Conservation (phyloP, 2,113 vertebrate species). For the Cebidichthys violaceus region DNA sequence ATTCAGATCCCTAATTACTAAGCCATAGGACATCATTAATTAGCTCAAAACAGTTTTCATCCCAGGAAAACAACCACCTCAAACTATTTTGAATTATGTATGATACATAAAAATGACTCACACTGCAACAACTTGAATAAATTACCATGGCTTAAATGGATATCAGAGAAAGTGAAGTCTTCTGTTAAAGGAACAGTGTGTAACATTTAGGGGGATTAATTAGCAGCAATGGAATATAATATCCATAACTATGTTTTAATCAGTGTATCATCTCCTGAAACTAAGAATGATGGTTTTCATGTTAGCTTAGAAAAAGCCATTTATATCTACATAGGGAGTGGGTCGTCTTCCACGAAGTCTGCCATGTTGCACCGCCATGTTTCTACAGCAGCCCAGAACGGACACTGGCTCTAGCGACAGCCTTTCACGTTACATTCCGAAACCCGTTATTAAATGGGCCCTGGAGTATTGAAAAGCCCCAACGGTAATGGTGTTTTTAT, state of each 20-base stretch:
- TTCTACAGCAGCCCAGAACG: no score
- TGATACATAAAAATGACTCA: constrained; percentile 56
- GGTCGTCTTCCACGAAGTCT: no score
- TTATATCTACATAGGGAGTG: no score
- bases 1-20: constrained; percentile 58
- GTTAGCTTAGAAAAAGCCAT: background rate
- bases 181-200: constrained; percentile 20
- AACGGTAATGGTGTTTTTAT: no score
- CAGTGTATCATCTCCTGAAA: background rate
- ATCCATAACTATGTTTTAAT: background rate
- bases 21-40: constrained; percentile 66
- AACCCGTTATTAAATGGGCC: no score
- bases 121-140: constrained; percentile 59
- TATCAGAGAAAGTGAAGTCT: constrained; percentile 49
- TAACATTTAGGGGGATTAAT: background rate
- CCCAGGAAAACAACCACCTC: constrained; percentile 67
- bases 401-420: no score
- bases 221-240: background rate
- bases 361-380: no score
- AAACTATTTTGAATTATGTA: constrained; percentile 72
- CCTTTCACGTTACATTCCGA: no score
- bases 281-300: background rate
- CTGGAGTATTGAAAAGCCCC: no score
- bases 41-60: constrained; percentile 66
- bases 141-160: constrained; percentile 32